phyloP scores from a whole-genome alignment of 2,113 vertebrate genomes.

The Sorex fumeus region DNA sequence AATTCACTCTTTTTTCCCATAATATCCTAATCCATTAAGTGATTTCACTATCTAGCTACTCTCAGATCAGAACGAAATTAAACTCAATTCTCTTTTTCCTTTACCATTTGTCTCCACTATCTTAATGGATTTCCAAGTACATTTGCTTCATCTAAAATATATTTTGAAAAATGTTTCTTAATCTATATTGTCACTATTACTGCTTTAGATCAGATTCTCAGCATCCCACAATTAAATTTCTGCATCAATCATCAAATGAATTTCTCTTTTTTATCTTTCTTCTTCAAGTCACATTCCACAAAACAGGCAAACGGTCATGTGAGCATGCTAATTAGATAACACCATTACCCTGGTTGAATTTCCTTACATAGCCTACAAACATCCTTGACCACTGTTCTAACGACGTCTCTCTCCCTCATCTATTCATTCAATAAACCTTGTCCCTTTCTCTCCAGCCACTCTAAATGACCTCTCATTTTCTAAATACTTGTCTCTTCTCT shows the following conservation, averaged over 20 bases:
- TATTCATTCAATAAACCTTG: not conserved
- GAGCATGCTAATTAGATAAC: too few species aligned
- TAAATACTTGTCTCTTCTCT: not conserved
- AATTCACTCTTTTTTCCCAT: slow-evolving; percentile 11
- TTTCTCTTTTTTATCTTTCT: too few species aligned
- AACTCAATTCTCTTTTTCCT: not conserved
- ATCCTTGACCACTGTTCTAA: not conserved
- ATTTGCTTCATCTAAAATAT: not conserved
- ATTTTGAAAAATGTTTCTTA: slow-evolving; percentile 18
- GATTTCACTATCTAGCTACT: not conserved
- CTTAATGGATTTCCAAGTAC: not conserved
- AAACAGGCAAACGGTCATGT: too few species aligned
- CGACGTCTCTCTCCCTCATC: not conserved
- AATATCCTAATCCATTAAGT: slow-evolving; percentile 33
- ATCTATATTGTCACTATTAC: not conserved
- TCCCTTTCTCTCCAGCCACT: not conserved
- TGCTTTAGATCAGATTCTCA: not conserved
- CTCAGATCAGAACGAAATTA: not conserved
- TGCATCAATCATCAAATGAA: too few species aligned
- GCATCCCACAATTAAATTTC: slow-evolving; percentile 2
- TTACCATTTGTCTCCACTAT: not conserved
- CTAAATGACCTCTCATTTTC: not conserved
- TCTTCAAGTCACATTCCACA: too few species aligned
- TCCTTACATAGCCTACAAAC: not conserved
- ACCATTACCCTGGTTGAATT: not conserved